These are phyloP conservation scores for Muntiacus muntjak DNA, from an alignment of 2,113 vertebrate genomes.

Conservation along the genomic window DNA sequence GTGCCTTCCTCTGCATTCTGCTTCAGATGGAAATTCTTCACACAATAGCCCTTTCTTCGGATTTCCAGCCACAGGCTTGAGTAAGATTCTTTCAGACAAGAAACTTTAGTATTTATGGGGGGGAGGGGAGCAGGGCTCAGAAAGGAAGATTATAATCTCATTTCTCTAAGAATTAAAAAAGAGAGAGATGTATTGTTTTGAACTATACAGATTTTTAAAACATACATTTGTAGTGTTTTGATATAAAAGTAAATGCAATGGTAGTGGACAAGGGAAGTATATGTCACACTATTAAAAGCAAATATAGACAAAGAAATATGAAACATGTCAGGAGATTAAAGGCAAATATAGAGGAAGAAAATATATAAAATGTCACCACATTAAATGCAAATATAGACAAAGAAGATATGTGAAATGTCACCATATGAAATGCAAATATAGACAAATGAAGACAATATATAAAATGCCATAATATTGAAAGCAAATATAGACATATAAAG, in stretches of 20 bases:
- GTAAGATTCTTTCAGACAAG: not conserved
- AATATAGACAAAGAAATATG: not conserved
- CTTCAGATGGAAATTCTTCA: not conserved
- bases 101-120: rapidly evolving
- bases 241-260: rapidly evolving
- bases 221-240: not conserved
- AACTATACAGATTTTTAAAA: not conserved
- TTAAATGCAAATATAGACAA: not conserved
- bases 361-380: no score
- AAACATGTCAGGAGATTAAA: not conserved
- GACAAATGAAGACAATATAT: not conserved
- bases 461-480: not conserved
- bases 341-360: not conserved
- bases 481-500: no score
- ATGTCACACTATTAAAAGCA: not conserved
- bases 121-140: not conserved
- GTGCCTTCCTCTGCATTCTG: rapidly evolving
- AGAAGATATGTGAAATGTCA: not conserved
- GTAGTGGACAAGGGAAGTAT: not conserved
- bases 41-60: no score
- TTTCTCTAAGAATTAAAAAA: not conserved
- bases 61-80: not conserved
- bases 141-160: not conserved
- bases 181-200: not conserved
- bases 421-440: not conserved